Evolutionary conservation across 2,113 vertebrate species (phyloP).

Genomic region (Scortum barcoo): DNA sequence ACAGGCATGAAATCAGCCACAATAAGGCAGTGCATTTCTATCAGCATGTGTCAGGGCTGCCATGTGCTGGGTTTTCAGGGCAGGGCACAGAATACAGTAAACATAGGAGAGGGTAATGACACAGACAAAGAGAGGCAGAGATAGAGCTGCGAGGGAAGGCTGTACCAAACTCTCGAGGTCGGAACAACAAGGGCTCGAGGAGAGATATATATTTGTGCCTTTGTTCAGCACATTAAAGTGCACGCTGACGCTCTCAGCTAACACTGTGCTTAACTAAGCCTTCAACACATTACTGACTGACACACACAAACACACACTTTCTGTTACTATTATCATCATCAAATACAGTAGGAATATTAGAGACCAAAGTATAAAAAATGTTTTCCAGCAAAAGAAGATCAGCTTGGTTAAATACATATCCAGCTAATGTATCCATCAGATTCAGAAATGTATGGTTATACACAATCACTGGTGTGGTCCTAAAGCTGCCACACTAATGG

Average conservation of each 20-base stretch:
- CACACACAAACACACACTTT: background rate
- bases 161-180: constrained; percentile 45
- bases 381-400: background rate
- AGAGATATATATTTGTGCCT: constrained; percentile 25
- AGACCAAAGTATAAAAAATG: background rate
- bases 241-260: constrained; percentile 2
- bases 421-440: background rate
- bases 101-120: constrained; percentile 2
- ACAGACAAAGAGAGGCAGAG: constrained; percentile 6
- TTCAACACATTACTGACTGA: constrained; percentile 12
- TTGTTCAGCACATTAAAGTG: constrained; percentile 28
- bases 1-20: constrained; percentile 51
- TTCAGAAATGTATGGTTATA: constrained; percentile 1
- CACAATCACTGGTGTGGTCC: background rate
- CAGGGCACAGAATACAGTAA: constrained; percentile 24
- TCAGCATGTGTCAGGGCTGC: background rate
- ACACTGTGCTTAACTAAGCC: constrained; percentile 3
- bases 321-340: background rate
- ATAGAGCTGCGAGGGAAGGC: constrained; percentile 40
- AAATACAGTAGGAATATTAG: background rate
- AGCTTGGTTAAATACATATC: background rate
- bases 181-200: constrained; percentile 50
- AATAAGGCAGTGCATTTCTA: background rate
- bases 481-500: constrained; percentile 6
- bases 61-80: constrained; percentile 31